Conservation (phyloP, 2,113 vertebrate genomes). For the Myotis brandtii region DNA sequence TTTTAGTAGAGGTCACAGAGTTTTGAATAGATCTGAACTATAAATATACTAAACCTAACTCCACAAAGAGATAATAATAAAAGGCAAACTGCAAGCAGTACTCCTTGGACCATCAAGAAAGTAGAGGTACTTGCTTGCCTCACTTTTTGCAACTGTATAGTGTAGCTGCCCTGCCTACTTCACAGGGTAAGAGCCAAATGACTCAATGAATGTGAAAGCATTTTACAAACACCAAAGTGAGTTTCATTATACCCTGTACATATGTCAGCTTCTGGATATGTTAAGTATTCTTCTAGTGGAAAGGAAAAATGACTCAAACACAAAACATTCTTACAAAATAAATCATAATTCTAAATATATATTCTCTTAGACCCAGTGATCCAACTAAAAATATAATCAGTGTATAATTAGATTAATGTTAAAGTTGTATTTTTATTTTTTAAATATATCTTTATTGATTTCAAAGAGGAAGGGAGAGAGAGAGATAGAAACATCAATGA, state of each 20-base stretch:
- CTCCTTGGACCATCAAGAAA: neutral
- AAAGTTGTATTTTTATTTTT: neutral
- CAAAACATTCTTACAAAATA: neutral
- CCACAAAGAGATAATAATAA: neutral
- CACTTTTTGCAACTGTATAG: neutral
- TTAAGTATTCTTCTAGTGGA: neutral
- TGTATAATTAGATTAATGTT: neutral
- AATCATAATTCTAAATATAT: slow-evolving; percentile 22
- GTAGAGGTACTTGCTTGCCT: neutral
- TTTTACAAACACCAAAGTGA: neutral
- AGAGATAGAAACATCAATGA: too few relatives aligned
- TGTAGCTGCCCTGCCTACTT: neutral
- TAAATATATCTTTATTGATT: too few relatives aligned
- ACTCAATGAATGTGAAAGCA: neutral
- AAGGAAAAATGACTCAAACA: slow-evolving; percentile 28
- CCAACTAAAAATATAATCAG: neutral
- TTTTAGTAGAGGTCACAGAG: neutral
- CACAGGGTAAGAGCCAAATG: neutral
- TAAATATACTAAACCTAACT: neutral
- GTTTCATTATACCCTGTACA: neutral
- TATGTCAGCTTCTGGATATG: neutral
- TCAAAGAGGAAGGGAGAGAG: too few relatives aligned
- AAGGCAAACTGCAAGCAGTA: neutral
- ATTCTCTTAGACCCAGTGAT: neutral
- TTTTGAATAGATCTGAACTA: neutral